Evolutionary conservation across 2,797 vertebrate species (phyloP).

Genomic region (Gallirallus australis): DNA sequence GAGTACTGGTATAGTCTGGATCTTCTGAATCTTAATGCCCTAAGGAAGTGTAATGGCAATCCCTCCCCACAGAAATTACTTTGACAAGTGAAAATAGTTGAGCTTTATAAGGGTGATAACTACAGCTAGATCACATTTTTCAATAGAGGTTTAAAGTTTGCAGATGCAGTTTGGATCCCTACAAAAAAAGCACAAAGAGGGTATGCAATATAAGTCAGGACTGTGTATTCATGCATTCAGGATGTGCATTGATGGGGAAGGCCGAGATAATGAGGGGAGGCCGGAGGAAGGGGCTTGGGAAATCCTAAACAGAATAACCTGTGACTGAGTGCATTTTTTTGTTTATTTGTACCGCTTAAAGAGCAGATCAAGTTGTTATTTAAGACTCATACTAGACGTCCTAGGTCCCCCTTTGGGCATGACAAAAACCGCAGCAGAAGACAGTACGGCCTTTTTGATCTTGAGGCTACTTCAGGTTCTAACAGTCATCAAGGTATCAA

Average conservation of each 20-base stretch:
- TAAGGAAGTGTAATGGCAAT: neutral
- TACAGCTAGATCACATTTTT: neutral
- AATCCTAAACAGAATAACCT: neutral
- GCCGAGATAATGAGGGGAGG: neutral
- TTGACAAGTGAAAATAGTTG: neutral
- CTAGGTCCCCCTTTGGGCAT: neutral
- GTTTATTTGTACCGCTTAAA: neutral
- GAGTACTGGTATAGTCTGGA: neutral
- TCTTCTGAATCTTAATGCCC: neutral
- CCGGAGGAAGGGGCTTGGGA: neutral
- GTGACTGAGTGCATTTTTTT: neutral
- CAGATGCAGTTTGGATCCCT: neutral
- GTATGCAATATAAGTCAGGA: neutral
- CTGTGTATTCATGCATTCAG: rapidly evolving
- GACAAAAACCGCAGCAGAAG: neutral
- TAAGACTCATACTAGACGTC: neutral
- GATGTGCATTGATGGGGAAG: neutral
- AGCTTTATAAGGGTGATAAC: neutral
- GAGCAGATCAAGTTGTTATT: neutral
- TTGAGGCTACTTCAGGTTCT: neutral
- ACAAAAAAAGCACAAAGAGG: neutral
- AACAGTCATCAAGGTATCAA: rapidly evolving
- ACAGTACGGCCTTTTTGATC: neutral
- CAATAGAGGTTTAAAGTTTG: neutral
- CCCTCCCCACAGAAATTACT: neutral